Conservation (phyloP, 2,113 vertebrate species). For the Scalopus aquaticus region DNA sequence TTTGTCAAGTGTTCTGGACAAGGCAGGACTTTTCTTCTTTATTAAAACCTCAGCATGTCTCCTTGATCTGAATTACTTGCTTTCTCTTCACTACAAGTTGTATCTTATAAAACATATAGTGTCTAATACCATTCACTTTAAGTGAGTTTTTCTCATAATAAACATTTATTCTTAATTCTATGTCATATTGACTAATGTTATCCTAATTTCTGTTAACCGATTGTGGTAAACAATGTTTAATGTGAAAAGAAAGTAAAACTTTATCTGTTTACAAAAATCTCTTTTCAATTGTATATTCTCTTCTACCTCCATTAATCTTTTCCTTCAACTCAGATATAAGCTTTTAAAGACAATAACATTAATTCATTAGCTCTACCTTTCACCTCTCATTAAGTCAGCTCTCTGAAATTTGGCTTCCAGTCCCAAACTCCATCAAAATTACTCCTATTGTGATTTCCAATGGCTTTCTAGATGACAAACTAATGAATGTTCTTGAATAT, state of each 20-base stretch:
- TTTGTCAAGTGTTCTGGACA: background rate
- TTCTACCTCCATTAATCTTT: background rate
- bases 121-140: no score
- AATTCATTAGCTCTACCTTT: background rate
- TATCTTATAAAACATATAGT: background rate
- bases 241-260: no score
- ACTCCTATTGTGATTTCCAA: background rate
- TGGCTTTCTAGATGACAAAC: background rate
- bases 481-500: background rate
- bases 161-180: no score
- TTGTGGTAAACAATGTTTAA: no score
- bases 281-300: background rate
- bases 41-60: background rate
- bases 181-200: no score
- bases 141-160: no score
- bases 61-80: constrained; percentile 13
- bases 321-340: background rate
- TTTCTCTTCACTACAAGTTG: constrained; percentile 51
- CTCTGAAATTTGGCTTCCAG: background rate
- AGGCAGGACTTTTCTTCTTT: background rate
- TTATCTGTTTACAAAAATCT: background rate
- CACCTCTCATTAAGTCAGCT: background rate
- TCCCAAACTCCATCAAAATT: background rate
- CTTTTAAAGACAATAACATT: background rate
- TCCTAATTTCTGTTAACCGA: no score